phyloP scores from a whole-genome alignment of 2,113 vertebrate genomes.

The Bubo blakistoni region DNA sequence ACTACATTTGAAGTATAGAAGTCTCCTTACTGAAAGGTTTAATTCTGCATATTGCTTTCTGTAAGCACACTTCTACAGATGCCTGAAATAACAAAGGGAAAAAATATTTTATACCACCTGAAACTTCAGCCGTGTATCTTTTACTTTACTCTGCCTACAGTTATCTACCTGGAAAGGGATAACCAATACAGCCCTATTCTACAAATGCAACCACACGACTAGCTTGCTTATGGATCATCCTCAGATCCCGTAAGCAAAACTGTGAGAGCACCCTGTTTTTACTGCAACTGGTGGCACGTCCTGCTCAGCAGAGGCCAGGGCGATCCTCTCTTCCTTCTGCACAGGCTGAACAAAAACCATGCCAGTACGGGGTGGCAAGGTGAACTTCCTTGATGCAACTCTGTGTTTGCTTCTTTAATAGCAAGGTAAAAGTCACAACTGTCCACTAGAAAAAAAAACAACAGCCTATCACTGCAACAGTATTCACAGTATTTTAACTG shows the following conservation, averaged over 20 bases:
- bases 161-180: background rate
- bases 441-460: background rate
- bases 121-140: background rate
- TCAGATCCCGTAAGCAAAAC: background rate
- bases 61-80: background rate
- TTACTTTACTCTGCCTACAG: background rate
- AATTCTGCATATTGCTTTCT: background rate
- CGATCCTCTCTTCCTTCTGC: background rate
- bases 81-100: background rate
- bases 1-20: background rate
- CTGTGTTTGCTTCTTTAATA: background rate
- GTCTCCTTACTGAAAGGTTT: background rate
- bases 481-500: background rate
- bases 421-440: background rate
- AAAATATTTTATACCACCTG: background rate
- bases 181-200: background rate
- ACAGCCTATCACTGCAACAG: background rate
- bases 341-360: background rate
- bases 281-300: background rate
- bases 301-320: background rate
- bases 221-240: background rate
- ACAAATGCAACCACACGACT: background rate
- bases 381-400: accelerated
- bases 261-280: background rate
- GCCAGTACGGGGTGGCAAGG: background rate